A percentile compares a stretch with the other conserved stretches of the same genome.
phyloP scores from a whole-genome alignment of 2,113 vertebrate genomes.

The Megaceryle torquata region DNA sequence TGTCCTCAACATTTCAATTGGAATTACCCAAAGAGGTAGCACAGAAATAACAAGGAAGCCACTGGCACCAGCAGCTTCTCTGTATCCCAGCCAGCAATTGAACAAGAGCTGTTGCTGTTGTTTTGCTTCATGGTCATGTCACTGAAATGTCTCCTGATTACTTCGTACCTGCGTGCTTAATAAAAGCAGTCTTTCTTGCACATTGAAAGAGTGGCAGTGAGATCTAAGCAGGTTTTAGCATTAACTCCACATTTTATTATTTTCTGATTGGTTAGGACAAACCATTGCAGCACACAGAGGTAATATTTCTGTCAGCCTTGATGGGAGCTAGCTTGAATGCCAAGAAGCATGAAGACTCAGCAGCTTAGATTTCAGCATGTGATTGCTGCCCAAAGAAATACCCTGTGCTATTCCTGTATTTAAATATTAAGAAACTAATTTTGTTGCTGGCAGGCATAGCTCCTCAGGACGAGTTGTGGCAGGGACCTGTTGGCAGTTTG shows the following conservation, averaged over 20 bases:
- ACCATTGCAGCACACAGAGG: not conserved
- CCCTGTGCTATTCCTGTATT: not conserved
- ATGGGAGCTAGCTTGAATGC: not conserved
- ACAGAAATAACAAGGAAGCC: not conserved
- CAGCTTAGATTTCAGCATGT: not conserved
- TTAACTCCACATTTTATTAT: not conserved
- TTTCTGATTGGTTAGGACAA: not conserved
- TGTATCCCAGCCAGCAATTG: not conserved
- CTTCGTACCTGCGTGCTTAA: not conserved
- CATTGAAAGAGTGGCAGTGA: not conserved
- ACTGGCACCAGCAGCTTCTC: not conserved
- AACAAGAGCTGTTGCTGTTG: not conserved
- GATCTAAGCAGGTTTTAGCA: not conserved
- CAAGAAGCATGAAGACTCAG: not conserved
- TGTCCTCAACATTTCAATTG: not conserved
- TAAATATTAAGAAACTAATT: not conserved
- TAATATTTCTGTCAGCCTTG: not conserved
- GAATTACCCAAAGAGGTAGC: not conserved
- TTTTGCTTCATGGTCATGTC: not conserved
- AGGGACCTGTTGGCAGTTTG: not conserved
- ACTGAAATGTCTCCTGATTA: not conserved
- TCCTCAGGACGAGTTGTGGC: not conserved
- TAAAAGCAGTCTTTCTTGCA: not conserved
- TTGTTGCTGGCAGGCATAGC: not conserved
- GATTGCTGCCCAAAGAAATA: not conserved